Evolutionary conservation across 2,888 invertebrate genomes (phyloP).

Genomic region (Melinaea marsaeus): DNA sequence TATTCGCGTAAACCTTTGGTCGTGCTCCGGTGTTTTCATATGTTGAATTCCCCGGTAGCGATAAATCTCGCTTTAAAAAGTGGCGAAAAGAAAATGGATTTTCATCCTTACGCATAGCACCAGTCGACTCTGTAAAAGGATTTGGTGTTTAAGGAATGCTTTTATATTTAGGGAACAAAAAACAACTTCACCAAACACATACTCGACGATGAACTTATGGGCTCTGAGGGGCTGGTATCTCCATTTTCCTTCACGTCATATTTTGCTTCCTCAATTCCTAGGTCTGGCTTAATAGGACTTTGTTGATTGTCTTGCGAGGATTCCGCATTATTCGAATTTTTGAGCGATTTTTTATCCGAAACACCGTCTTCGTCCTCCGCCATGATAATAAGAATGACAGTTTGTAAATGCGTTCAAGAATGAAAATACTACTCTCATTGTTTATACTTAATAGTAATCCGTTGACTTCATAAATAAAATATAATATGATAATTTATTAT

Average conservation of each 20-base stretch:
- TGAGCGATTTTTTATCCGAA: constrained; percentile 69
- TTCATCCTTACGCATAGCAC: constrained; percentile 79
- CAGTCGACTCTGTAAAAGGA: constrained; percentile 65
- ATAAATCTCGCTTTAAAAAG: constrained; percentile 84
- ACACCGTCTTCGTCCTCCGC: constrained; percentile 76
- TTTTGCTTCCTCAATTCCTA: constrained; percentile 72
- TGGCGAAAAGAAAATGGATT: constrained; percentile 92
- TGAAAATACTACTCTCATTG: neutral
- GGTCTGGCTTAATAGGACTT: constrained; percentile 63
- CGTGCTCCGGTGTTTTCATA: constrained; percentile 86
- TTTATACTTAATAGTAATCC: neutral
- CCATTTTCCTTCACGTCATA: constrained; percentile 67
- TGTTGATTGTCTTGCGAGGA: constrained; percentile 62
- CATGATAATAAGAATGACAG: constrained; percentile 74
- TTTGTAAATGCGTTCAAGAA: constrained; percentile 47
- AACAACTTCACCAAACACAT: constrained; percentile 69
- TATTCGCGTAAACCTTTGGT: constrained; percentile 82
- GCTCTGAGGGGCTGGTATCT: constrained; percentile 53
- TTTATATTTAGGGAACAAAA: constrained; percentile 69
- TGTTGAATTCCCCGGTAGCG: constrained; percentile 73
- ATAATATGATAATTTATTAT: neutral
- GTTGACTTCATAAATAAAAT: neutral
- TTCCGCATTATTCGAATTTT: constrained; percentile 65
- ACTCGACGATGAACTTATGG: constrained; percentile 69
- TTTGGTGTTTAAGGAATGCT: constrained; percentile 46